Evolutionary conservation across 2,888 invertebrate species (phyloP).

Genomic region (Aporophyla nigra): DNA sequence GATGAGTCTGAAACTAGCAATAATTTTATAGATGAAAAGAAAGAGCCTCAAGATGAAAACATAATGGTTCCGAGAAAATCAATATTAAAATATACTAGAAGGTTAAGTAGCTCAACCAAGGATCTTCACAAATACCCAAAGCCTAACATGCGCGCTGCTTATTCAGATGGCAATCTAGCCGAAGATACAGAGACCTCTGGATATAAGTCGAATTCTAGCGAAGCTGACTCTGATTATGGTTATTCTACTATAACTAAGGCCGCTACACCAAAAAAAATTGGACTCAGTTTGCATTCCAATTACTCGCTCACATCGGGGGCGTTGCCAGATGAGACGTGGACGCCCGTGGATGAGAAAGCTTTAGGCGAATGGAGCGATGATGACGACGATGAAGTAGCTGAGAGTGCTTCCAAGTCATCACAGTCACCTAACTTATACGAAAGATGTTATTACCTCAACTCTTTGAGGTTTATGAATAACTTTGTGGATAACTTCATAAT

Average conservation of each 20-base stretch:
- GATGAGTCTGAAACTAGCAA: constrained; percentile 63
- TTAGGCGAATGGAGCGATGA: constrained; percentile 84
- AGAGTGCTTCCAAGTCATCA: constrained; percentile 77
- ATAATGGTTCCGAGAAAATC: constrained; percentile 81
- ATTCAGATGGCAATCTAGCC: constrained; percentile 73
- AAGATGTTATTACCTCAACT: constrained; percentile 91
- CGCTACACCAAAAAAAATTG: constrained; percentile 91
- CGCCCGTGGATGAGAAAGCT: constrained; percentile 83
- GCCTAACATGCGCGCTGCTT: constrained; percentile 56
- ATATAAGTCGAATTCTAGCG: constrained; percentile 89
- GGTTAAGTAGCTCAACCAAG: constrained; percentile 74
- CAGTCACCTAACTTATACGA: constrained; percentile 83
- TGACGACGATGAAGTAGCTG: constrained; percentile 81
- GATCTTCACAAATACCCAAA: constrained; percentile 66
- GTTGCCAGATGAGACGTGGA: constrained; percentile 90
- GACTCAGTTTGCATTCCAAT: constrained; percentile 82
- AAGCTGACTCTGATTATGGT: constrained; percentile 91
- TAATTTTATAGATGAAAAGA: constrained; percentile 63
- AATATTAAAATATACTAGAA: constrained; percentile 80
- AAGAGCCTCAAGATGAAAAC: constrained; percentile 65
- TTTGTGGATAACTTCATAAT: constrained; percentile 92
- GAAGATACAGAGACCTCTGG: constrained; percentile 90
- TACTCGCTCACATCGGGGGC: constrained; percentile 84
- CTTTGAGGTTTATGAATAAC: constrained; percentile 92
- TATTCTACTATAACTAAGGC: constrained; percentile 92